Conservation (phyloP, 2,888 invertebrate genomes). For the Aethes cnicana region DNA sequence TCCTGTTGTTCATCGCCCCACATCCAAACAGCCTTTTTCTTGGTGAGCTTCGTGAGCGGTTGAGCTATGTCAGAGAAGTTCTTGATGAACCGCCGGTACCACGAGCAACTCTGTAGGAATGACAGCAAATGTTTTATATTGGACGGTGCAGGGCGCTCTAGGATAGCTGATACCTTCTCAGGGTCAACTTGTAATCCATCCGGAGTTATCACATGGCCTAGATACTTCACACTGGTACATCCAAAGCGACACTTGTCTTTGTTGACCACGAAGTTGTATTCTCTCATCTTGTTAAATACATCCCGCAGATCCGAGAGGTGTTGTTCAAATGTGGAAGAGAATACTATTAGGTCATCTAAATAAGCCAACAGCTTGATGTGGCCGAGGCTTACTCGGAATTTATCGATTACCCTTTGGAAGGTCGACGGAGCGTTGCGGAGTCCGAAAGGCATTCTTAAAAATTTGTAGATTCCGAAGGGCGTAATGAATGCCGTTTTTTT, state of each 20-base stretch:
- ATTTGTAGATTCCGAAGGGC: constrained; percentile 39
- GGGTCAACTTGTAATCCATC: constrained; percentile 28
- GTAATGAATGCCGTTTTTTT: no score
- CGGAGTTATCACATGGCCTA: constrained; percentile 37
- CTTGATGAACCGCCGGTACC: constrained; percentile 40
- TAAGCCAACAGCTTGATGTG: constrained; percentile 36
- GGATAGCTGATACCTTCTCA: not conserved
- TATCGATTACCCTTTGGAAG: constrained; percentile 38
- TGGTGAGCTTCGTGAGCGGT: constrained; percentile 37
- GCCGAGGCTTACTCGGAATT: constrained; percentile 21
- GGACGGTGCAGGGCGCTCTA: no score
- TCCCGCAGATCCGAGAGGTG: constrained; percentile 40
- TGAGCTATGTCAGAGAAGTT: constrained; percentile 40
- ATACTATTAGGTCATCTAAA: constrained; percentile 45
- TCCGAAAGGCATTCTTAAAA: constrained; percentile 25
- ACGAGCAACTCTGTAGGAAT: no score
- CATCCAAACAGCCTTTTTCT: constrained; percentile 35
- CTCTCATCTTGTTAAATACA: constrained; percentile 34
- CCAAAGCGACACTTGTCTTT: constrained; percentile 37
- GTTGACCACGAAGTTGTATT: constrained; percentile 38
- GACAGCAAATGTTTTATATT: no score
- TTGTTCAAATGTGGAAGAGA: constrained; percentile 37
- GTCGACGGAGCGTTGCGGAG: constrained; percentile 38
- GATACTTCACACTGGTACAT: constrained; percentile 34
- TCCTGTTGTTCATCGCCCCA: constrained; percentile 3